Percentiles rank a stretch among this genome's conserved stretches.
These are phyloP conservation scores for Hozukius guyotensis DNA, from an alignment of 2,797 vertebrate genomes.

Conservation along the genomic window DNA sequence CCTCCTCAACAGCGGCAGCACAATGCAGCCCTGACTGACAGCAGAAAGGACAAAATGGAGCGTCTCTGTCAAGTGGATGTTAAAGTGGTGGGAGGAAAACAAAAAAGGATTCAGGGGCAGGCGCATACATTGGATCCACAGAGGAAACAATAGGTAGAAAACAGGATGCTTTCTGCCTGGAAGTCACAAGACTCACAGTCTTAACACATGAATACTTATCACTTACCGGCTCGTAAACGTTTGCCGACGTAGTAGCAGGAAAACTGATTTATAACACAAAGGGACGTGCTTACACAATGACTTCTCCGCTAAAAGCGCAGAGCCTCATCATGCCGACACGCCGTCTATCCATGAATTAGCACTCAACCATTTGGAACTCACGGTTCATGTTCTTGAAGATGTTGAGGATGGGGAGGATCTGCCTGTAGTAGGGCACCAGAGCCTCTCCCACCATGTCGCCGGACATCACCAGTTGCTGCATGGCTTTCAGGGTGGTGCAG, in stretches of 20 bases:
- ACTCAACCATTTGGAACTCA: slow-evolving; percentile 78
- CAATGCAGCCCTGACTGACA: slow-evolving; percentile 64
- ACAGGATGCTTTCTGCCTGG: slow-evolving; percentile 8
- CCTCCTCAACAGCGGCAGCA: slow-evolving; percentile 35
- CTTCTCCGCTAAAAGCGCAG: slow-evolving; percentile 24
- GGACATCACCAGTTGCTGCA: slow-evolving; percentile 93
- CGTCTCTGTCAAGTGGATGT: slow-evolving; percentile 56
- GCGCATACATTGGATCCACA: not conserved
- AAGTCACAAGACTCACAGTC: not conserved
- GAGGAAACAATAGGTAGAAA: slow-evolving; percentile 13
- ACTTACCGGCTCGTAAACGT: not conserved
- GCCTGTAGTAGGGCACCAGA: slow-evolving; percentile 93
- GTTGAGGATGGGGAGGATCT: slow-evolving; percentile 93
- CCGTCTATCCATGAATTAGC: slow-evolving; percentile 35
- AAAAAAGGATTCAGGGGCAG: slow-evolving; percentile 19
- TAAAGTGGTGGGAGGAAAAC: slow-evolving; percentile 34
- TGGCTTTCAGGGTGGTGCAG: slow-evolving; percentile 90
- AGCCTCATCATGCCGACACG: slow-evolving; percentile 7
- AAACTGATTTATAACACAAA: slow-evolving; percentile 31
- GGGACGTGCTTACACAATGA: slow-evolving; percentile 11
- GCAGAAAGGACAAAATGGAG: slow-evolving; percentile 60
- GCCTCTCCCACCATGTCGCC: slow-evolving; percentile 85
- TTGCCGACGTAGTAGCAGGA: not conserved
- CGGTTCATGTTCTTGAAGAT: slow-evolving; percentile 95
- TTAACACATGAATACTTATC: slow-evolving; percentile 3